phyloP scores from a whole-genome alignment of 2,797 vertebrate genomes.

The Bradypodion ventrale region DNA sequence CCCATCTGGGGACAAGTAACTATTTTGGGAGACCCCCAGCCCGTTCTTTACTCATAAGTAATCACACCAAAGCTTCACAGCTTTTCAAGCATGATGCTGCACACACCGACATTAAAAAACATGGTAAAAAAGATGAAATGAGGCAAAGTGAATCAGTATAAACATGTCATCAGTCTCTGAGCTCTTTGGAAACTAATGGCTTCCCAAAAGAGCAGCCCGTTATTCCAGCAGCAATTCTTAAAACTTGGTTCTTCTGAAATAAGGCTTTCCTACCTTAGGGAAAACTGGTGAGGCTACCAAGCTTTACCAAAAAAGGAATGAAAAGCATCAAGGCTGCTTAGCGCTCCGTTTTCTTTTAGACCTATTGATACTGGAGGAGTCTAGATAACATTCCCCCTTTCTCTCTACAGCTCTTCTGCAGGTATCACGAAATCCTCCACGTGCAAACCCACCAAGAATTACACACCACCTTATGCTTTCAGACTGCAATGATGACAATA shows the following conservation, averaged over 20 bases:
- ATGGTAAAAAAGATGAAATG: background rate
- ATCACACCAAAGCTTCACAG: background rate
- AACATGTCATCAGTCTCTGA: conserved; percentile 41
- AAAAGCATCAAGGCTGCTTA: conserved; percentile 32
- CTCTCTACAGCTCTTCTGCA: background rate
- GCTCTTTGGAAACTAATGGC: conserved; percentile 68
- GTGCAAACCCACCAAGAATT: background rate
- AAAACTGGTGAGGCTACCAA: conserved; percentile 44
- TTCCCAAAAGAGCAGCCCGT: conserved; percentile 50
- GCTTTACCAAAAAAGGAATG: conserved; percentile 50
- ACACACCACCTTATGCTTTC: background rate
- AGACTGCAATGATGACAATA: conserved; percentile 34
- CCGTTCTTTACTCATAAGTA: background rate
- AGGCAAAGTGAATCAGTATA: conserved; percentile 31
- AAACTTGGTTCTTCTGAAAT: conserved; percentile 61
- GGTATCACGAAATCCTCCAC: conserved; percentile 7
- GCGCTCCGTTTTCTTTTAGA: background rate
- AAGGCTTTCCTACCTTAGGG: conserved; percentile 64
- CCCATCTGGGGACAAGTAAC: background rate
- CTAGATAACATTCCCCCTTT: conserved; percentile 26
- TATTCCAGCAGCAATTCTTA: conserved; percentile 65
- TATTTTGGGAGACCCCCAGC: background rate
- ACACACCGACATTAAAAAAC: background rate
- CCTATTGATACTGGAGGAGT: background rate
- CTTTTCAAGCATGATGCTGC: background rate